Evolutionary conservation across 2,113 vertebrate genomes (phyloP), one percentile per base, ranked within the genome.

Genomic region (Dicrurus megarhynchus): DNA sequence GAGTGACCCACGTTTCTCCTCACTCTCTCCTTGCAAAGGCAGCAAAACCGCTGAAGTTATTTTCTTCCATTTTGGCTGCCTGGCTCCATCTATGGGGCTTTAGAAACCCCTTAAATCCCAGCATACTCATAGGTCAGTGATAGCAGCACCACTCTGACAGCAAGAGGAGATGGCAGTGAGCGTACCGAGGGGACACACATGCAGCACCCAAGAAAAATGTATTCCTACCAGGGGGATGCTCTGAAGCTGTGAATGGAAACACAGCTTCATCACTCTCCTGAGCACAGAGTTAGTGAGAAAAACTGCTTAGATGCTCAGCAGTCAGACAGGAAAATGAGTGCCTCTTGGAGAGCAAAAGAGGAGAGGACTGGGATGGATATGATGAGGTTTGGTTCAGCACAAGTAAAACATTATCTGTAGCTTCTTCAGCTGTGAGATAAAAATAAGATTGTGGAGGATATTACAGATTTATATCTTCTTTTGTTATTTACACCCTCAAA

Each of bases 111-210:
- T 78, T 55, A 78, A 70, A 73, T 39, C 87, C 60, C 24, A 59
- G 10, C 47, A 9, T 4, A 8, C 13, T 33, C 13, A 15, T 1
- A 57, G 82, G 49, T 65, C 65, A 82, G 85, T 9, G 65, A 17
- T 3, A 49, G 64, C 37, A 78, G 30, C 24, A 77, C 26, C 20
- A 6, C 11, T 70, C 73, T 79, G 82, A 42, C 46, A 56, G 92
- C 73, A 74, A 52, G 27, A 47, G 61, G 61, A 77, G 90, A 65
- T 21, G 0, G 0, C 42, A 79, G 56, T 2, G 35, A 47, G 33
- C 0, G 0, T 28, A 8, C 28, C 0, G 0, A 81, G 74, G 20
- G 56, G 47, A 91, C 10, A 13, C 2, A 2, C 35, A 7, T 1
- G 12, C 56, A 90, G 44, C 52, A 70, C 78, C 78, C 60, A 50